A percentile compares a stretch with the other conserved stretches of the same genome.
Conservation (phyloP, 1,140 invertebrate genomes). For the Triops longicaudatus region DNA sequence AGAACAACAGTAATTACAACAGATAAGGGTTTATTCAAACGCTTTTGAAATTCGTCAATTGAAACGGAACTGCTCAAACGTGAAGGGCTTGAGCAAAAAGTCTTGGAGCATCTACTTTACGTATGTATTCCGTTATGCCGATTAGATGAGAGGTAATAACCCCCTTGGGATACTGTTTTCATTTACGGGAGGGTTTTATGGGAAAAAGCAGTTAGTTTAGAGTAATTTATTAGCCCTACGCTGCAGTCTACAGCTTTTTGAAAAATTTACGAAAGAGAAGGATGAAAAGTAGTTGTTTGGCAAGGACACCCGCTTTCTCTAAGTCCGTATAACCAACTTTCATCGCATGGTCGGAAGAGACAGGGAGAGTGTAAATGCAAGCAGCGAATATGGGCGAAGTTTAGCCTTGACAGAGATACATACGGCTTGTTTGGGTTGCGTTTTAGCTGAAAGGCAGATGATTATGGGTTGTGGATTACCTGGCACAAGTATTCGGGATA, state of each 20-base stretch:
- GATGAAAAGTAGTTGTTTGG: background rate
- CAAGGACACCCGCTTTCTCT: constrained; percentile 5
- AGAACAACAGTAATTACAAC: no score
- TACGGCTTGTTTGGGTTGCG: background rate
- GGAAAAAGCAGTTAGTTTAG: no score
- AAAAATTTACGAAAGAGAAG: background rate
- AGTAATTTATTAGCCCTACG: no score
- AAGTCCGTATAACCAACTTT: background rate
- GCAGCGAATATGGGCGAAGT: background rate
- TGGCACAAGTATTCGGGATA: constrained; percentile 39
- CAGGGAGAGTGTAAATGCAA: constrained; percentile 8
- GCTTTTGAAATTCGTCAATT: no score
- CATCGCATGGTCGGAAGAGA: background rate
- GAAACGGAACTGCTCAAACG: no score
- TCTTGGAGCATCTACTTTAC: no score
- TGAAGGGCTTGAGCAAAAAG: no score
- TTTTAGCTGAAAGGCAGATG: background rate
- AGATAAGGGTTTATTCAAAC: no score
- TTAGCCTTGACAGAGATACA: constrained; percentile 3
- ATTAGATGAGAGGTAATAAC: no score
- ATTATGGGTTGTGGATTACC: constrained; percentile 14
- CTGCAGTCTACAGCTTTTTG: background rate
- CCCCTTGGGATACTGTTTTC: no score
- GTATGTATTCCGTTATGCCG: no score
- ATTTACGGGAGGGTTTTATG: no score